These are phyloP conservation scores for Endotricha flammealis DNA, from an alignment of 2,888 invertebrate genomes.

Conservation along the genomic window DNA sequence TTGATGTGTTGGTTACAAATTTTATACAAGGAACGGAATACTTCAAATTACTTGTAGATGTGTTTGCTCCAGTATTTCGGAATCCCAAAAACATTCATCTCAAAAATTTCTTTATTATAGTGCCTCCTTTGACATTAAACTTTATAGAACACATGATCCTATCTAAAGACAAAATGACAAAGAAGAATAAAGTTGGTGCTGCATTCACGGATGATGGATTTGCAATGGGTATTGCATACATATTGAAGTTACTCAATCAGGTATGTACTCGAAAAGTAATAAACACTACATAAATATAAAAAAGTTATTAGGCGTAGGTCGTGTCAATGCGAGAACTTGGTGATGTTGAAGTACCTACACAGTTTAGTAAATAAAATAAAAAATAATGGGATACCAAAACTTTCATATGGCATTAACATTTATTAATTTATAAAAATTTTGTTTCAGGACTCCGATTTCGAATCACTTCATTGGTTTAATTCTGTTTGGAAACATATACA, in stretches of 20 bases:
- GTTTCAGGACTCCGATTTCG: slow-evolving; percentile 84
- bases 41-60: slow-evolving; percentile 92
- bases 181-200: slow-evolving; percentile 91
- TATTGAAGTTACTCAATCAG: slow-evolving; percentile 93
- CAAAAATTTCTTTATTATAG: slow-evolving; percentile 93
- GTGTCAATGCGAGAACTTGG: too few species aligned
- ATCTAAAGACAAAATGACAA: slow-evolving; percentile 94
- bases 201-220: slow-evolving; percentile 99
- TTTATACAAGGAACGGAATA: slow-evolving; percentile 94
- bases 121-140: slow-evolving; percentile 96
- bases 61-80: slow-evolving; percentile 92
- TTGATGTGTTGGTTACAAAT: slow-evolving; percentile 87
- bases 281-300: too few species aligned
- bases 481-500: slow-evolving; percentile 87
- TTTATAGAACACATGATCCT: slow-evolving; percentile 95
- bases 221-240: slow-evolving; percentile 96
- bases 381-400: too few species aligned
- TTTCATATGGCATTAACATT: too few species aligned
- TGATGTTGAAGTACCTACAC: too few species aligned
- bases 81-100: slow-evolving; percentile 92
- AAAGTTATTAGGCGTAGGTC: too few species aligned
- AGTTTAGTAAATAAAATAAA: too few species aligned
- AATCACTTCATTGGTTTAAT: slow-evolving; percentile 97
- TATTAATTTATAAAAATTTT: slow-evolving; percentile 14
- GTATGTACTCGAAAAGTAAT: too few species aligned